Conservation (phyloP, 2,888 invertebrate species). For the Oeneis ivallda region DNA sequence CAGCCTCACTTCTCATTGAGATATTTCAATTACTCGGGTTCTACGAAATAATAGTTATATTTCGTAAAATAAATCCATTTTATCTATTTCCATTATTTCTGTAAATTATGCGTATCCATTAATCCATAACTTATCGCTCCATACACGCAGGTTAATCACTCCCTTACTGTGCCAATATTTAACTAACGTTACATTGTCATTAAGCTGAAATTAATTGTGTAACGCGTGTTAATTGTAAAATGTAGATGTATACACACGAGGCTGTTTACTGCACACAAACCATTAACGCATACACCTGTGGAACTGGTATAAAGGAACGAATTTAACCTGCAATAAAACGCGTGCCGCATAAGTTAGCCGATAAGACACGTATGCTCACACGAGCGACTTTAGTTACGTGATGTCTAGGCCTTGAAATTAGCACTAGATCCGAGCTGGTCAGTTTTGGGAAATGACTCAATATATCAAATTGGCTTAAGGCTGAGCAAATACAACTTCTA, state of each 20-base stretch:
- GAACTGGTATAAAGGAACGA: slow-evolving; percentile 56
- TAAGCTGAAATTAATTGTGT: slow-evolving; percentile 20
- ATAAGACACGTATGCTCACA: not conserved
- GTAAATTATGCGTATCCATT: not conserved
- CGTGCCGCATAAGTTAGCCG: slow-evolving; percentile 72
- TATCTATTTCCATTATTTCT: not conserved
- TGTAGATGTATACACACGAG: slow-evolving; percentile 12
- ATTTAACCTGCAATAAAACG: slow-evolving; percentile 75
- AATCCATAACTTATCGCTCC: too few species aligned
- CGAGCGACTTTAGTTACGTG: not conserved
- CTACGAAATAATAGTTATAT: not conserved
- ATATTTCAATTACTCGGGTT: not conserved
- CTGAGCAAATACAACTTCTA: too few species aligned
- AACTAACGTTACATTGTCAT: slow-evolving; percentile 14
- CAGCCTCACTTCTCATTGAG: too few species aligned
- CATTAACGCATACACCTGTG: slow-evolving; percentile 56
- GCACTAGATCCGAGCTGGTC: too few species aligned
- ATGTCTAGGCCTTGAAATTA: too few species aligned
- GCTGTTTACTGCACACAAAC: slow-evolving; percentile 45
- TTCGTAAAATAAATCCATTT: too few species aligned
- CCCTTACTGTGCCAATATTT: slow-evolving; percentile 2
- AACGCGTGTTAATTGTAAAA: slow-evolving; percentile 16
- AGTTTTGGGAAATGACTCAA: too few species aligned
- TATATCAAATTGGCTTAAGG: too few species aligned
- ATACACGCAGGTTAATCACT: not conserved